Base-by-base conservation (phyloP, 2,888 invertebrate genomes). In the Drosophila paranaensis region DNA sequence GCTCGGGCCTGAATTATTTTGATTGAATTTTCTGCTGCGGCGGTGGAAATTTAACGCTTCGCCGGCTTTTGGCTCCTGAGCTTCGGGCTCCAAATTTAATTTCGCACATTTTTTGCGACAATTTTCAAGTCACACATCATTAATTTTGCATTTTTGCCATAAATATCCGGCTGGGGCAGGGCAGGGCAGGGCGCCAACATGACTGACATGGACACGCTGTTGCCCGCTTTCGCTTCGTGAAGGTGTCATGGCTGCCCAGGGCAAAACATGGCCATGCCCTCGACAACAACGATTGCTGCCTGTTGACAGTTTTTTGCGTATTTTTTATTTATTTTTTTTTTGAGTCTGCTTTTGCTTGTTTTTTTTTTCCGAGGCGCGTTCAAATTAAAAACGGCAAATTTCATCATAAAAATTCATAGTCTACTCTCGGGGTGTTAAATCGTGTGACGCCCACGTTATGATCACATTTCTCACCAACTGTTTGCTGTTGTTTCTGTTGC, bases 111-210 rank as follows among this genome's bases (percentile, higher is more conserved):
- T 73, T 75, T 73, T 72, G 71, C 63, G 65, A 87, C 80, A 89
- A 72, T 87, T 89, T 74, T 73, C 69, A 77, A 54, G 81, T 82
- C 89, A 87, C 89, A 84, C 86, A 79, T 89, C 86, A 87, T 87
- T 87, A 87, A 87, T 89, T 87, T 87, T 84, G 81, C 70, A 89
- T 87, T 89, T 78, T 77, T 72, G 62, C 74, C 84, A 87, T 89
- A 87, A 87, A 89, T 87, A 87, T 89, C 72, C 82, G 53, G 65
- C 63, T 74, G 10, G 43, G 43, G 14, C 40, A 33, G 27, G 30
- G 6, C 30, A 6, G 30, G 30, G 30, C 30, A 6, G 14, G 50
- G 68, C 16, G 35, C 48, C 42, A 13, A 37, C 43, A 57, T 74
- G 74, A 77, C 54, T 74, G 78, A 77, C 77, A 66, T 53, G 54